Percentiles rank a stretch among this genome's conserved stretches.
Evolutionary conservation across 2,888 invertebrate species (phyloP).

Genomic region (Acleris cristana): DNA sequence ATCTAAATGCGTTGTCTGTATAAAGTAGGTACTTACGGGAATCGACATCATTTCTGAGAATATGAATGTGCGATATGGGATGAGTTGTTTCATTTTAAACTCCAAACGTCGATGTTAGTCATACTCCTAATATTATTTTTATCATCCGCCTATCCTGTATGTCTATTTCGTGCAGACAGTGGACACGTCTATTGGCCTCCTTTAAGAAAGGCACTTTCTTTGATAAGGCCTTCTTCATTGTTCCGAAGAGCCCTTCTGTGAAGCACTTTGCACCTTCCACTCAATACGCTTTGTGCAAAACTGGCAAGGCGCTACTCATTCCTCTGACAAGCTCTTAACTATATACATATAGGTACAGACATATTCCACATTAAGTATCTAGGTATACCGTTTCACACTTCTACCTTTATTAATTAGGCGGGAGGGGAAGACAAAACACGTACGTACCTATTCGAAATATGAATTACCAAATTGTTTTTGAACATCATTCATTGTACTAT

Average conservation of each 20-base stretch:
- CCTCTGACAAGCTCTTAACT: background rate
- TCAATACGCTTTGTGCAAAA: conserved; percentile 37
- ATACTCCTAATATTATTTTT: no score
- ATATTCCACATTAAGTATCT: background rate
- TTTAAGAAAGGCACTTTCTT: conserved; percentile 47
- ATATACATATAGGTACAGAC: background rate
- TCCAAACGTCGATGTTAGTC: no score
- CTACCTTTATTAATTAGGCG: background rate
- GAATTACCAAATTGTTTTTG: background rate
- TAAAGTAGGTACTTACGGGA: no score
- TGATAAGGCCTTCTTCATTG: conserved; percentile 57
- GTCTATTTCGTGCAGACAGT: background rate
- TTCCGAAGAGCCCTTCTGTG: conserved; percentile 57
- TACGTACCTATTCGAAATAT: background rate
- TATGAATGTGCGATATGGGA: no score
- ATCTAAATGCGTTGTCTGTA: no score
- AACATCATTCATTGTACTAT: background rate
- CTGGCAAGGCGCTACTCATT: conserved; percentile 20
- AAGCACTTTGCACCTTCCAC: conserved; percentile 63
- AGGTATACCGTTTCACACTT: background rate
- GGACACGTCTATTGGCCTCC: conserved; percentile 39
- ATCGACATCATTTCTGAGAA: no score
- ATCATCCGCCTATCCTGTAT: no score
- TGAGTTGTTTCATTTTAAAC: no score
- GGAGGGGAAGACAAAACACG: background rate